phyloP scores from a whole-genome alignment of 2,113 vertebrate species.

The Puffinus mauretanicus region DNA sequence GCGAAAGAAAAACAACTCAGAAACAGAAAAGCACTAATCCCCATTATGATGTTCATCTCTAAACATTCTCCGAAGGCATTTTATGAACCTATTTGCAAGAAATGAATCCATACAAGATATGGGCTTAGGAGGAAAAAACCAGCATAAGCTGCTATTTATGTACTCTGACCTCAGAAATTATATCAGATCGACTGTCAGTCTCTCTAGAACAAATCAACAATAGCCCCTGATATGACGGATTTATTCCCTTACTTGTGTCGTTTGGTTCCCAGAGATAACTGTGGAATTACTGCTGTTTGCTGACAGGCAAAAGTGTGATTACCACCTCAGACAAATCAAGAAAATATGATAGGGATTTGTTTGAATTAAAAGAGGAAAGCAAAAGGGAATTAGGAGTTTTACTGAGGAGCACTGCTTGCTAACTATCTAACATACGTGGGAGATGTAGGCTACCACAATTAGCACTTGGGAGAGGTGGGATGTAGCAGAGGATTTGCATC shows the following conservation, averaged over 20 bases:
- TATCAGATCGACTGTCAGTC: neutral
- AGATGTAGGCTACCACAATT: neutral
- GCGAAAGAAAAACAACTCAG: neutral
- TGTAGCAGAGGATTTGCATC: neutral
- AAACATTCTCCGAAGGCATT: constrained; percentile 20
- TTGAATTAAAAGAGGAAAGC: constrained; percentile 14
- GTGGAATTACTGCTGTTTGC: neutral
- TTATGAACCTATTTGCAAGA: constrained; percentile 31
- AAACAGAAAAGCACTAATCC: neutral
- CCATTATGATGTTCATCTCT: neutral
- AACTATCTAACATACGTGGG: neutral
- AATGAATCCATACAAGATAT: neutral
- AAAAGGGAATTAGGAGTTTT: neutral
- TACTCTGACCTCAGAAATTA: constrained; percentile 16
- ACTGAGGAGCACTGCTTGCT: neutral
- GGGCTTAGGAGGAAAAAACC: neutral
- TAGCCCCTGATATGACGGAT: neutral
- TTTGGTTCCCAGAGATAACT: neutral
- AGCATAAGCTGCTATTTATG: neutral
- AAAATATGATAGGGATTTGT: neutral
- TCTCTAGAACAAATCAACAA: neutral
- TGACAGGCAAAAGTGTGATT: neutral
- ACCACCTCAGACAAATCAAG: neutral
- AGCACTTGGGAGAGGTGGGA: neutral
- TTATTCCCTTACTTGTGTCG: neutral